Conservation (phyloP, 2,113 vertebrate genomes). For the Amia ocellicauda region DNA sequence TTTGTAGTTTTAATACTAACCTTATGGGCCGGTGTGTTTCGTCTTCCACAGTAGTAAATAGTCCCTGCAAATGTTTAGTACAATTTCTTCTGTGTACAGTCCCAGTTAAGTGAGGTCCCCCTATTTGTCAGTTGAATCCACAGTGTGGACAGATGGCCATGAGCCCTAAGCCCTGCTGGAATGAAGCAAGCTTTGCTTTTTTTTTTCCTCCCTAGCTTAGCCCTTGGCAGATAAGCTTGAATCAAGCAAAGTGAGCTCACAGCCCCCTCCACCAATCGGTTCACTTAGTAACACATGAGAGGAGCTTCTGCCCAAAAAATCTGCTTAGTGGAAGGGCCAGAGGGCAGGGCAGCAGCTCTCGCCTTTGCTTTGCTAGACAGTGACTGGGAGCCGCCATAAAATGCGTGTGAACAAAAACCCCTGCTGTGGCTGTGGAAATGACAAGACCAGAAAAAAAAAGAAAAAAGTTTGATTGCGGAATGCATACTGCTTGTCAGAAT, state of each 20-base stretch:
- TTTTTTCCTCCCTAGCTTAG: constrained; percentile 32
- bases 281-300: constrained; percentile 68
- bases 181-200: constrained; percentile 30
- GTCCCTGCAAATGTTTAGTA: constrained; percentile 42
- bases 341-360: constrained; percentile 54
- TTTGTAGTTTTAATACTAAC: constrained; percentile 57
- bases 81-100: constrained; percentile 26
- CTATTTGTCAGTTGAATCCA: constrained; percentile 32
- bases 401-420: constrained; percentile 53
- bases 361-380: constrained; percentile 54
- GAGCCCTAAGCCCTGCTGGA: constrained; percentile 38
- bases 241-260: constrained; percentile 43
- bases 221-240: constrained; percentile 49
- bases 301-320: constrained; percentile 64
- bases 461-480: neutral
- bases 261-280: constrained; percentile 53
- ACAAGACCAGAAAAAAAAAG: too few species aligned
- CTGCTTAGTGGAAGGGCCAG: constrained; percentile 59
- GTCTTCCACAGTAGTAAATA: constrained; percentile 63
- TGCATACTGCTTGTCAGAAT: neutral
- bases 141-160: constrained; percentile 46
- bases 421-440: constrained; percentile 42
- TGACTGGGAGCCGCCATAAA: constrained; percentile 62
- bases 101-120: constrained; percentile 19
- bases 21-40: constrained; percentile 53